phyloP scores from a whole-genome alignment of 64 coral and sea anemone species.

The Stylophora pistillata region DNA sequence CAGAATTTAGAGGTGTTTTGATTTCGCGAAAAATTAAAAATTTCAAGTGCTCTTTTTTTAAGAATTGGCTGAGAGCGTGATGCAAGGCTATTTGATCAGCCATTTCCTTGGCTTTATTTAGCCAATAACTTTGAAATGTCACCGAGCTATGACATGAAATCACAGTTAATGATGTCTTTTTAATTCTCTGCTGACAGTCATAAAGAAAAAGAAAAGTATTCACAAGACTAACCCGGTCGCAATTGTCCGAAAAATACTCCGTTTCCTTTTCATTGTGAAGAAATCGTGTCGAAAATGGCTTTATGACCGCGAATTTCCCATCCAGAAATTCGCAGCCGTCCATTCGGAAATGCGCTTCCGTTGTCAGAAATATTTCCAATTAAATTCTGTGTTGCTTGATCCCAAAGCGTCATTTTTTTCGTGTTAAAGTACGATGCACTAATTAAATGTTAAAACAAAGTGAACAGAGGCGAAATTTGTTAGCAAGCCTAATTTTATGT shows the following conservation, averaged over 20 bases:
- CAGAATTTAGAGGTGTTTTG: background rate
- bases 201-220: constrained; percentile 44
- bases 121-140: constrained; percentile 91
- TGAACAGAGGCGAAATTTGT: constrained; percentile 11
- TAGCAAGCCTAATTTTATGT: constrained; percentile 34
- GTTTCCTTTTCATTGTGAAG: constrained; percentile 3
- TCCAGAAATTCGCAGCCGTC: background rate
- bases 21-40: constrained; percentile 41
- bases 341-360: constrained; percentile 21
- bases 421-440: constrained; percentile 5
- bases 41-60: constrained; percentile 60
- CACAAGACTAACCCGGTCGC: constrained; percentile 17
- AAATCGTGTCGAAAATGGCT: background rate
- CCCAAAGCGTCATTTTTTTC: background rate
- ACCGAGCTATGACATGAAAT: constrained; percentile 63
- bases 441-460: constrained; percentile 26
- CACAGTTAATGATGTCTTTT: constrained; percentile 83
- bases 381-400: background rate
- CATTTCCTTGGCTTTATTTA: constrained; percentile 87
- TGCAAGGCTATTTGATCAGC: constrained; percentile 54
- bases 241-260: constrained; percentile 12
- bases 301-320: background rate
- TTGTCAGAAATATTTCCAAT: constrained; percentile 2
- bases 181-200: constrained; percentile 86
- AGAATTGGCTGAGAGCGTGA: constrained; percentile 41